Conservation (phyloP, 2,113 vertebrate genomes). For the Grus americana region DNA sequence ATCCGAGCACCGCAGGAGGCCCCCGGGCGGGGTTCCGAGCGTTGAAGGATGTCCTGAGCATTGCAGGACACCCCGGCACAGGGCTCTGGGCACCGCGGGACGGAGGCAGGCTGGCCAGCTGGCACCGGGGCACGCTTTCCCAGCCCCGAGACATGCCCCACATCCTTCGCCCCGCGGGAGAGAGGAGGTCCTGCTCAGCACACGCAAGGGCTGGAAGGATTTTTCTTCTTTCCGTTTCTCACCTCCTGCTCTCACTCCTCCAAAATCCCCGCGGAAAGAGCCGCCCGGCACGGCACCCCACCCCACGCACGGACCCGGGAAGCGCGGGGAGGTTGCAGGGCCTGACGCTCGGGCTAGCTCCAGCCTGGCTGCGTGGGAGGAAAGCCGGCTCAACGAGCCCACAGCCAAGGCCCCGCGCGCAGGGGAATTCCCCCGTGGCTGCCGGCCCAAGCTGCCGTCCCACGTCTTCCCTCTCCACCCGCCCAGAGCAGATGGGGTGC, state of each 20-base stretch:
- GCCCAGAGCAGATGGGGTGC: fast-evolving
- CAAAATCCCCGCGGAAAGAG: background rate
- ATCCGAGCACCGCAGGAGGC: background rate
- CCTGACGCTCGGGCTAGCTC: background rate
- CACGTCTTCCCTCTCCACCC: background rate
- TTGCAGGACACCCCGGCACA: background rate
- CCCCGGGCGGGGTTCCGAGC: background rate
- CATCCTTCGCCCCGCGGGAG: background rate
- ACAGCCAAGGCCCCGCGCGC: background rate
- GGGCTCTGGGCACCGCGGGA: background rate
- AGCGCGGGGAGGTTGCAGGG: background rate
- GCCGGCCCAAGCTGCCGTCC: background rate
- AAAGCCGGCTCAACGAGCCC: slow-evolving; percentile 1
- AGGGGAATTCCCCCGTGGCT: background rate
- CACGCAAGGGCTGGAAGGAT: background rate
- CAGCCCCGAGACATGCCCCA: background rate
- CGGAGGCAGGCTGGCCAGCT: background rate
- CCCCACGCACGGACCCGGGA: background rate
- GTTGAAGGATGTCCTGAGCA: background rate
- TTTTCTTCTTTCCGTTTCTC: background rate
- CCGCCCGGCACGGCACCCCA: background rate
- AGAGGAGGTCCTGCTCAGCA: background rate
- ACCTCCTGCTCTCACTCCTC: background rate
- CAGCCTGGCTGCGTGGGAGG: background rate
- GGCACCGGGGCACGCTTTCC: background rate